A percentile compares a stretch with the other conserved stretches of the same genome.
phyloP scores from a whole-genome alignment of 2,888 invertebrate genomes.

The Thymelicus sylvestris region DNA sequence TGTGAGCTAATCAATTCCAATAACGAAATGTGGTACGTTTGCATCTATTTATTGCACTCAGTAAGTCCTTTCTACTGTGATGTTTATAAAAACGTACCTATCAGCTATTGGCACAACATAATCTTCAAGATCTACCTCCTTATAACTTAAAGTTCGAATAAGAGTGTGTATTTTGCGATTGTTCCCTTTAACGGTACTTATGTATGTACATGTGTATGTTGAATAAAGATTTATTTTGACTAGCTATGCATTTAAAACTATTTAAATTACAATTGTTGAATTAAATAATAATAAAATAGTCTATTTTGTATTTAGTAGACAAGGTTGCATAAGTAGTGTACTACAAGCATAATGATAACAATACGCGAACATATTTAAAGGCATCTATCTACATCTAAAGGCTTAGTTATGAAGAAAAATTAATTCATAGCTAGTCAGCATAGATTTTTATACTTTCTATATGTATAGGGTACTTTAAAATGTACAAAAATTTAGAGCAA shows the following conservation, averaged over 20 bases:
- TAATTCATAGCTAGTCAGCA: constrained; percentile 29
- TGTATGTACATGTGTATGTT: constrained; percentile 5
- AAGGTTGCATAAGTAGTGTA: not conserved
- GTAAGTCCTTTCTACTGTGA: constrained; percentile 30
- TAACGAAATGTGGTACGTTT: not conserved
- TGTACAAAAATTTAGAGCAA: constrained; percentile 32
- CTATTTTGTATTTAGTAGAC: not conserved
- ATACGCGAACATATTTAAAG: not conserved
- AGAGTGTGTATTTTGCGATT: constrained; percentile 34
- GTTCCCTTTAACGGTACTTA: constrained; percentile 31
- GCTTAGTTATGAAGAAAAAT: constrained; percentile 3
- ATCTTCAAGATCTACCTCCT: constrained; percentile 33
- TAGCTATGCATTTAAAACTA: constrained; percentile 27
- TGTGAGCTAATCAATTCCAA: not conserved
- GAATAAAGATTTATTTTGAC: constrained; percentile 31
- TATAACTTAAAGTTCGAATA: constrained; percentile 30
- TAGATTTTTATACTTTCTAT: constrained; percentile 31
- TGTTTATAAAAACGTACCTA: constrained; percentile 19
- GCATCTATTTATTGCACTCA: not conserved
- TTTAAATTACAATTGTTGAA: not conserved
- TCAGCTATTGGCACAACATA: constrained; percentile 28
- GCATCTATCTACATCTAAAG: not conserved
- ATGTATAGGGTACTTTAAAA: constrained; percentile 19
- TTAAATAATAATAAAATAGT: no score
- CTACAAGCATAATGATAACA: no score